A percentile compares a stretch with the other conserved stretches of the same genome.
These are phyloP conservation scores for Shinisaurus crocodilurus DNA, from an alignment of 2,113 vertebrate species.

Conservation along the genomic window DNA sequence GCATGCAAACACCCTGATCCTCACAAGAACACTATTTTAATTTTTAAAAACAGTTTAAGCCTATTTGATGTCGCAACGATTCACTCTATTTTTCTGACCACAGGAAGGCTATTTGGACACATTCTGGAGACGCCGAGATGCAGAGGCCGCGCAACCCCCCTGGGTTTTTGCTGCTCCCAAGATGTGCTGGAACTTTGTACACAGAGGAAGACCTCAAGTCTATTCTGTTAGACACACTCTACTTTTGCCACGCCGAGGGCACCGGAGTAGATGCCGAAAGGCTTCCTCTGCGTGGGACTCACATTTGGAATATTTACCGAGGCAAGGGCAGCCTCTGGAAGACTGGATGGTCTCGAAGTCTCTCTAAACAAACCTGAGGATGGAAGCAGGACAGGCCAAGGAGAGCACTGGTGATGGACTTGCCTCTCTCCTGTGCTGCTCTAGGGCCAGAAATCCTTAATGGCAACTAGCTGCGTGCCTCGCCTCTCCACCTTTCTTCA, in stretches of 20 bases:
- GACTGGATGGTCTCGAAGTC: background rate
- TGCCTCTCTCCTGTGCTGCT: no score
- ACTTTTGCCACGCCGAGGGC: background rate
- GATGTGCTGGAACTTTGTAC: accelerated
- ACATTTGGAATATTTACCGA: background rate
- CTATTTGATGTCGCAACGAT: background rate
- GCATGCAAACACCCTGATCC: background rate
- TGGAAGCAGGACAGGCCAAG: background rate
- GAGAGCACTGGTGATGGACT: background rate
- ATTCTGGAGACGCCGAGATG: background rate
- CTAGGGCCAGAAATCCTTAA: background rate
- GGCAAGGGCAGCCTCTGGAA: background rate
- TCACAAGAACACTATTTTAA: background rate
- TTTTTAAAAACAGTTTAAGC: background rate
- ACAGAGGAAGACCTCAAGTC: background rate
- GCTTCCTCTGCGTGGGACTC: no score
- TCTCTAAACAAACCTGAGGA: background rate
- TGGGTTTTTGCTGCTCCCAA: background rate
- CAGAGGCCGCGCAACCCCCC: no score
- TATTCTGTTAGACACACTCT: background rate
- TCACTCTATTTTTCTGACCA: background rate
- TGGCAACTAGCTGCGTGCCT: no score
- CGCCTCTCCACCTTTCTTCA: background rate
- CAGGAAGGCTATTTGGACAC: background rate
- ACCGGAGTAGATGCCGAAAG: background rate